phyloP scores from a whole-genome alignment of 2,113 vertebrate genomes.

The Setophaga petechia region DNA sequence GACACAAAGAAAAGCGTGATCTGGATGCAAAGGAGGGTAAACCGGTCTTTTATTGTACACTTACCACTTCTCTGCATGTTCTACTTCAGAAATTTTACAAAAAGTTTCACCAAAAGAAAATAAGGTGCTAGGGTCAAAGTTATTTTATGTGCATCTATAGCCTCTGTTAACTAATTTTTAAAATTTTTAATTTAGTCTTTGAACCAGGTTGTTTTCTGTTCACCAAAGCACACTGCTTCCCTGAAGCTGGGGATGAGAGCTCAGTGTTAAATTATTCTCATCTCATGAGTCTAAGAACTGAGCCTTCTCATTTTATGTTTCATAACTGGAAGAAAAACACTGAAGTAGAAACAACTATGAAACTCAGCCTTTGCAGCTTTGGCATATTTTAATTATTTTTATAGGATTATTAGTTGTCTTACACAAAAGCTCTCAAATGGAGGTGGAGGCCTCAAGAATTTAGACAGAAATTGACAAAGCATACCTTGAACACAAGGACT shows the following conservation, averaged over 20 bases:
- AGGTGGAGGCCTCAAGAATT: not conserved
- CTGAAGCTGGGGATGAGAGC: constrained; percentile 45
- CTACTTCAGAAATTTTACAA: not conserved
- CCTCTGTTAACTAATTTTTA: not conserved
- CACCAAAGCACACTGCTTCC: not conserved
- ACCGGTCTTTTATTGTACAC: constrained; percentile 1
- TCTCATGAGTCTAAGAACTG: constrained; percentile 46
- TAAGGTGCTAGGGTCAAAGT: not conserved
- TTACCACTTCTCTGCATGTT: not conserved
- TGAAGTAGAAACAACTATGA: not conserved
- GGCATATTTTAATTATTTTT: not conserved
- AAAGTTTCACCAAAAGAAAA: not conserved
- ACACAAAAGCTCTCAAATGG: not conserved
- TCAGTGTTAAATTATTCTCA: constrained; percentile 48
- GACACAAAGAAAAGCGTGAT: constrained; percentile 56
- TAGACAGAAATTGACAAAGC: not conserved
- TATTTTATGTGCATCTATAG: not conserved
- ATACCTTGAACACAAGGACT: not conserved
- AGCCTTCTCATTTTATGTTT: constrained; percentile 20
- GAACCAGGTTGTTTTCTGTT: constrained; percentile 36
- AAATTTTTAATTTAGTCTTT: no score
- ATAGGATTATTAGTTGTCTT: not conserved
- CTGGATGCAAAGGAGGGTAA: constrained; percentile 41
- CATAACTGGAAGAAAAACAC: not conserved
- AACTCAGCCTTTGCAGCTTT: not conserved